Base-by-base conservation (phyloP, 2,113 vertebrate species). In the Oenanthe melanoleuca region DNA sequence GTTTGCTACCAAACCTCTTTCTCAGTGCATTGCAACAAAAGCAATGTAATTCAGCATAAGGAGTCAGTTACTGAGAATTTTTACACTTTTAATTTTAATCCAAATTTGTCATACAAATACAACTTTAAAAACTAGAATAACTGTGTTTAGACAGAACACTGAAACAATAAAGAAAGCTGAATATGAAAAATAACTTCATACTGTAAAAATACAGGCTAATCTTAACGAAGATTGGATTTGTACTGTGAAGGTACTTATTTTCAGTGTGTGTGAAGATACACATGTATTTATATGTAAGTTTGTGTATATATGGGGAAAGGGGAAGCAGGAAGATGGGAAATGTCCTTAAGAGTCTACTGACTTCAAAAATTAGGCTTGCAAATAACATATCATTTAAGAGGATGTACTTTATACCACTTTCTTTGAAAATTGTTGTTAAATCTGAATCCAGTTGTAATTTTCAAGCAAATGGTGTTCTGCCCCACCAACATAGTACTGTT, bases 201-300 rank as follows among this genome's bases (percentile, higher is more conserved):
- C 71, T 86, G 65, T 71, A 71, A 77, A 86, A 87, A 61, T 83
- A 31, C 69, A 66, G 86, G n/a, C 42, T 83, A 50, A 79, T 75
- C 77, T 81, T 91, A 61, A 63, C 63, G 40, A 78, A 66, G 57
- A 84, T 85, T 72, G 15, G 50, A 80, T 83, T 80, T 92, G 55
- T 94, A 70, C 75, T 93, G 72, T 82, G 47, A 90, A 92, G 92
- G 92, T 95, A 88, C 88, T 89, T 81, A 52, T 63, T 88, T 85
- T 74, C 13, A 37, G 49, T 86, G 60, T 93, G 78, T 88, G 73
- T 91, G 77, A 86, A 88, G 71, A 74, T 33, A 47, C 29, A 24
- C 14, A 12, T 37, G 14, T 50, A 19, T 72, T 12, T 69, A 40
- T 82, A 15, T 79, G 5, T 71, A 2, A 85, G 19, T 89, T 60